Conservation (phyloP, 2,113 vertebrate species). For the Sterrhoptilus dennistouni region DNA sequence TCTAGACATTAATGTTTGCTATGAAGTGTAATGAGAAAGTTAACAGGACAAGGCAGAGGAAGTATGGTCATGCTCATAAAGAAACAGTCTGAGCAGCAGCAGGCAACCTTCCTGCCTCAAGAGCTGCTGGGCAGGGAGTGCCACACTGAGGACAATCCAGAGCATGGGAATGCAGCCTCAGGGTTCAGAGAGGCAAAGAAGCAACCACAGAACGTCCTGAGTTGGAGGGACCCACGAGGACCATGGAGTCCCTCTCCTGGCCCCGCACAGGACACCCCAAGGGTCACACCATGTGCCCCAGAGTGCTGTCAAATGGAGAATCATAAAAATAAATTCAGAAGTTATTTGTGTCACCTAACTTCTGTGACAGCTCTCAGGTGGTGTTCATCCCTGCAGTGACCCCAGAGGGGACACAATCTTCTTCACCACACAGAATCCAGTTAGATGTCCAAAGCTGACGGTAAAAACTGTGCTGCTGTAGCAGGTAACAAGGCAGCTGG, state of each 20-base stretch:
- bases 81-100: neutral
- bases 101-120: neutral
- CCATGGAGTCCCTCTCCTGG: too few species aligned
- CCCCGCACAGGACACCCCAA: neutral
- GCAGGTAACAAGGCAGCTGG: neutral
- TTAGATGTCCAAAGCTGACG: neutral
- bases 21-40: constrained; percentile 23
- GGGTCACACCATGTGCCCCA: neutral
- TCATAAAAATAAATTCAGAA: neutral
- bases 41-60: neutral
- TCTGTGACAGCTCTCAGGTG: neutral
- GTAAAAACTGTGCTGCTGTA: neutral
- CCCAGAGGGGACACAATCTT: neutral
- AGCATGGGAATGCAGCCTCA: accelerated
- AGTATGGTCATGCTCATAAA: neutral
- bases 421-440: neutral
- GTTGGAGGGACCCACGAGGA: neutral
- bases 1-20: neutral
- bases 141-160: neutral
- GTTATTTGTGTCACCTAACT: neutral
- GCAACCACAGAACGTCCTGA: neutral
- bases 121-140: neutral
- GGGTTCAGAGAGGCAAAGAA: neutral
- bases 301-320: neutral
- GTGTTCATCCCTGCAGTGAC: accelerated